Base-by-base conservation (phyloP, 2,888 invertebrate species). In the Heliconius aoede region DNA sequence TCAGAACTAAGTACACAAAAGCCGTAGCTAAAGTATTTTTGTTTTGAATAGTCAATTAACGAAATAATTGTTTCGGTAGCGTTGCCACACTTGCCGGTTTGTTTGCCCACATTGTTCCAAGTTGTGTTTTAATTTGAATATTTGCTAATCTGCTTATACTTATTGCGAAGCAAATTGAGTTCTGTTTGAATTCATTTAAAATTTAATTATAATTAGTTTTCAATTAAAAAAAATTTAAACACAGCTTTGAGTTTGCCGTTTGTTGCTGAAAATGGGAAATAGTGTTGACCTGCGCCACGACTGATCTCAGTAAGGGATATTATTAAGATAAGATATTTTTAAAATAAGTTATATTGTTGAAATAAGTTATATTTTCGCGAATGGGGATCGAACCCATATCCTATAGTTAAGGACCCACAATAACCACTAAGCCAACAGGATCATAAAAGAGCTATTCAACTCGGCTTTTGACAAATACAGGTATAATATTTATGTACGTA, bases 11-110 rank as follows among this genome's bases (percentile, higher is more conserved):
- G 65, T 55, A 55, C 24, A n/a, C 55, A 11, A 69, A 55, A 69
- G 55, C 69, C 15, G 7, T 32, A 55, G 32, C 30, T 30, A 69
- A 69, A 69, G 55, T 69, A 69, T 69, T 69, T 69, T 55, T 55
- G 69, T 69, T 69, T 69, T 69, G 69, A 69, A 69, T 69, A 69
- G 51, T 69, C 69, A 69, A 69, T 69, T 69, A 69, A 24, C 69
- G 32, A 55, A 55, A 69, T 69, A 69, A 69, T 69, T 69, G 69
- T 55, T 69, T 55, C n/a, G 30, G n/a, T 55, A 69, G 55, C 55
- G 69, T 69, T 69, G 15, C 55, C 69, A 55, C 55, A 69, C 69
- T 69, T 69, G n/a, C 69, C n/a, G 69, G 55, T 4, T 69, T 69
- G 69, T 69, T 69, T 55, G 69, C 55, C 55, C 55, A 15, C 69